Base-by-base conservation (phyloP, 2,113 vertebrate species). In the Indicator maculatus region DNA sequence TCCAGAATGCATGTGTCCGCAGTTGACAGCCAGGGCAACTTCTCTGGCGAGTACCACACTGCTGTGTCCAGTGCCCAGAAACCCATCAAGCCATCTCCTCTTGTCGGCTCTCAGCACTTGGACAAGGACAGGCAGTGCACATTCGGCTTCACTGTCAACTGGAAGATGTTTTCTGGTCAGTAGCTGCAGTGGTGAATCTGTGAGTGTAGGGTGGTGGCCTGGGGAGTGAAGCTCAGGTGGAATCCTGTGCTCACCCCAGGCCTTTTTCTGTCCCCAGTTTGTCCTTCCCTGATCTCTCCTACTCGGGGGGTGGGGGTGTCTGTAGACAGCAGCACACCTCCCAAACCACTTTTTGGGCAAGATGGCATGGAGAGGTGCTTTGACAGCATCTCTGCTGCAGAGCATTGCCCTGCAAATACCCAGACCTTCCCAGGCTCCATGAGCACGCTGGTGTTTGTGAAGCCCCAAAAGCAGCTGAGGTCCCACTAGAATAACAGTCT, bases 361-460 rank as follows among this genome's bases (percentile, higher is more conserved):
- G 24, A 31, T 1, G 7, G 16, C 55, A 65, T 1, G 0, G 1
- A 20, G 16, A 41, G 27, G 19, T 83, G 16, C 50, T 83, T 65
- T 23, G 11, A 16, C 47, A 86, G 7, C n/a, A 33, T 6, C 38
- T 67, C 27, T 89, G 67, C 27, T 0, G 2, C 16, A n/a, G 26
- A 52, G 8, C 5, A 59, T 72, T 83, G 53, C 30, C 61, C 33
- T 65, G 28, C 5, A 53, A 66, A 27, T 10, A 16, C 2, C 0
- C 0, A 19, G 23, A 75, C 15, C 21, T 11, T 8, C 7, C 2
- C 0, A 0, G 30, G 30, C n/a, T 75, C 11, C 3, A 0, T 16
- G 41, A 59, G 18, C 14, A 16, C 1, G 1, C 11, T 6, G 15
- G 14, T 28, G 31, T 17, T 50, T 38, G 7, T 47, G 33, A 30